Conservation (phyloP, 2,888 invertebrate species). For the Drosophila atripex region DNA sequence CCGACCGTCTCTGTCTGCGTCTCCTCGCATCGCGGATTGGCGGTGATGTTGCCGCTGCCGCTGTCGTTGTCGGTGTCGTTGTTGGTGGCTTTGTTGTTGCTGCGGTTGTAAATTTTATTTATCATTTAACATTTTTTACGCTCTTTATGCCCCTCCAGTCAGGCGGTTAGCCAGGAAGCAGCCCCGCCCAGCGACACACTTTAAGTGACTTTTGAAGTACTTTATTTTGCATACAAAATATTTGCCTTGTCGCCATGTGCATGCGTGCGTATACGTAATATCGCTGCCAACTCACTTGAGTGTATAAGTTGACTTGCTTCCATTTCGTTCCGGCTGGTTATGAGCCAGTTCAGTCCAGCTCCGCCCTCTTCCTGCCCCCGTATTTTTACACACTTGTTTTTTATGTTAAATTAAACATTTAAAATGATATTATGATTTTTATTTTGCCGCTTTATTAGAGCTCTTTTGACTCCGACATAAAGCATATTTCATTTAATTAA, state of each 20-base stretch:
- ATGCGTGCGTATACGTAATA: slow-evolving; percentile 55
- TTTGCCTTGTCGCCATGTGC: slow-evolving; percentile 55
- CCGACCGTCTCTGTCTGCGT: slow-evolving; percentile 17
- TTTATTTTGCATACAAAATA: slow-evolving; percentile 78
- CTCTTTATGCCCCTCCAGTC: slow-evolving; percentile 63
- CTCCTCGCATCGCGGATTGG: background rate
- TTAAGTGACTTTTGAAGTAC: slow-evolving; percentile 78
- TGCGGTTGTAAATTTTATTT: slow-evolving; percentile 80
- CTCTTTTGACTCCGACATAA: slow-evolving; percentile 28
- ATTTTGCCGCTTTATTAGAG: slow-evolving; percentile 16
- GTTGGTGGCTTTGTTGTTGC: slow-evolving; percentile 59
- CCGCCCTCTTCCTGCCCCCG: background rate
- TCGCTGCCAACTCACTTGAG: slow-evolving; percentile 34
- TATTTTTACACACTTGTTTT: slow-evolving; percentile 24
- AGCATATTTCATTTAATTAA: slow-evolving; percentile 46
- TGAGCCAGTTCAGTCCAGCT: slow-evolving; percentile 12
- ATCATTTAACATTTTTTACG: slow-evolving; percentile 80
- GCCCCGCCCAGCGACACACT: slow-evolving; percentile 56
- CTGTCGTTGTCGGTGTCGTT: slow-evolving; percentile 18
- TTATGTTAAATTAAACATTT: slow-evolving; percentile 51
- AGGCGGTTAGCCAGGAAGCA: slow-evolving; percentile 19
- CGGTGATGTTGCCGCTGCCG: slow-evolving; percentile 1
- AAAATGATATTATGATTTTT: slow-evolving; percentile 45
- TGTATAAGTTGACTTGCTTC: slow-evolving; percentile 26
- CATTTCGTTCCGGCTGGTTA: slow-evolving; percentile 16